Base-by-base conservation (phyloP, 2,888 invertebrate species). In the Diaphora mendica region DNA sequence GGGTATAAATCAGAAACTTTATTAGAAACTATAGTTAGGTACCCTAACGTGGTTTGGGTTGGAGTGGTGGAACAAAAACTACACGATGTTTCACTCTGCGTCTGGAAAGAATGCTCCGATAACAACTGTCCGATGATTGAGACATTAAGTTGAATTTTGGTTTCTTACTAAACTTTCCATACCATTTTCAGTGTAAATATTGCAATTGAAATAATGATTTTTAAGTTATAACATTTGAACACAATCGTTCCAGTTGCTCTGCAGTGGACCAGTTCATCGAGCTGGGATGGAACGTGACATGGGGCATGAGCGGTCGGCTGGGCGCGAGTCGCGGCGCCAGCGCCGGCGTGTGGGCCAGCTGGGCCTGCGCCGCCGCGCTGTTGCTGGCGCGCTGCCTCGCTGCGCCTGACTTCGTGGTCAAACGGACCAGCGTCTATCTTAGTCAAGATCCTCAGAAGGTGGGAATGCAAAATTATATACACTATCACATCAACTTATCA, bases 391-490 rank as follows among this genome's bases (percentile, higher is more conserved):
- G 95, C 55, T 95, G 95, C 78, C 88, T 95, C 70, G 88, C 90
- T 30, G 95, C 94, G 2, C 93, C 94, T 0, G 95, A 95, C 89
- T 95, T 95, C 81, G 82, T 82, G 5, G 87, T 95, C 68, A 87
- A 82, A 23, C 89, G 89, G 68, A 94, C 94, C 7, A 90, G 87
- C 2, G 93, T 91, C 0, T 88, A 89, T 72, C 88, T 93, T 20
- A 77, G 89, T 9, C 89, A 88, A 59, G 95, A 95, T 75, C 95
- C 95, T 0, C 86, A 91, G 62, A 87, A 92, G 88, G 94, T 91
- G 73, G 65, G 35, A 7, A n/a, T 30, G 7, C 11, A 33, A 30
- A 64, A 51, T 11, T 2, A 51, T 23, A 55, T 11, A 1, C 3
- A 55, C 23, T 23, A n/a, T 55, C 3, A n/a, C 55, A n/a, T n/a